Base-by-base conservation (phyloP, 2,113 vertebrate genomes). In the Bothrops jararaca region DNA sequence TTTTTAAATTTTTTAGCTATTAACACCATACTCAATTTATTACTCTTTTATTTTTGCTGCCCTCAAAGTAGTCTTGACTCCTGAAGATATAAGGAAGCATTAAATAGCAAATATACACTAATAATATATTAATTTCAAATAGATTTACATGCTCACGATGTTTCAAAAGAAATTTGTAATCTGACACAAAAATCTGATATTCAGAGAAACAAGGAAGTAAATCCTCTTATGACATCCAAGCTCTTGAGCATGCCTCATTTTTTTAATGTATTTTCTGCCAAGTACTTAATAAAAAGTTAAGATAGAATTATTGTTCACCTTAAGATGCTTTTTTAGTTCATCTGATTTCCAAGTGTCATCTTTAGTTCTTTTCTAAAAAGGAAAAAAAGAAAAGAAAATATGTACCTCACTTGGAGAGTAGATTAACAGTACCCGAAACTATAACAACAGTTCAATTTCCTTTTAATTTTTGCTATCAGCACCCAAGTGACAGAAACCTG, bases 291-390 rank as follows among this genome's bases (percentile, higher is more conserved):
- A 52, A 88, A 10, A 24, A 50, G 42, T 53, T 88, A 10, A 74
- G 23, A 18, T 39, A 64, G 23, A 26, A 50, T n/a, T 29, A 50
- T 53, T 57, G 94, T 88, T 95, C 96, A 99, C 99, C 97, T 94
- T 96, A 45, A 99, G 96, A 89, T 99, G 97, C 96, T 95, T 98
- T 91, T 96, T 98, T 92, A 99, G 97, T 53, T 99, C 99, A 80
- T 98, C 98, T 93, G 98, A 91, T 96, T 96, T 99, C 99, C 99
- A 99, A 58, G 99, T 99, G 94, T 99, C 99, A 95, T 99, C 99
- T 97, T 97, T 99, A 74, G 98, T 98, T 97, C 97, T 96, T 98
- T 97, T 98, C 99, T 99, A 93, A 88, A 96, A n/a, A 93, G 94
- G 96, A 93, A 95, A 93, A 96, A 23, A 12, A 45, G 91, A 26